Evolutionary conservation across 1,140 invertebrate species (phyloP).

Genomic region (Nasonia longicornis): DNA sequence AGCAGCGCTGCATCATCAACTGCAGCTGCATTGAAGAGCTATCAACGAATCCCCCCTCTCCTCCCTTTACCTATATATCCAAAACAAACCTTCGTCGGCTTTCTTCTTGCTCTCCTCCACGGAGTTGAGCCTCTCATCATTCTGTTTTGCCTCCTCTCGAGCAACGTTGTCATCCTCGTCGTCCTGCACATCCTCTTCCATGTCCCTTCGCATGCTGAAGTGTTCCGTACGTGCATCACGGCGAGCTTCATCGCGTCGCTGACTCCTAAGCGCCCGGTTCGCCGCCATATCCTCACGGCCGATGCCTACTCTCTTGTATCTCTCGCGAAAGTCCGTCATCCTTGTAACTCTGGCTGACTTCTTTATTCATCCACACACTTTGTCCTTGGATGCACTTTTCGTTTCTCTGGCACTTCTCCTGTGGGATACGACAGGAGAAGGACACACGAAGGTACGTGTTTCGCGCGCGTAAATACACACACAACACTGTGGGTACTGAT

Average conservation of each 20-base stretch:
- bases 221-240: constrained; percentile 16
- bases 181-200: not conserved
- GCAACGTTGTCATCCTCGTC: not conserved
- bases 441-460: not conserved
- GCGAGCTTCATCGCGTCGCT: constrained; percentile 28
- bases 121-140: not conserved
- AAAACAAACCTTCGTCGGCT: constrained; percentile 15
- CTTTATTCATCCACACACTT: not conserved
- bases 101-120: not conserved
- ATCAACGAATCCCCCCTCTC: no score
- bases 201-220: not conserved
- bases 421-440: not conserved
- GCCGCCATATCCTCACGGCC: constrained; percentile 18
- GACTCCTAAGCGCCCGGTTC: constrained; percentile 37
- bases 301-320: constrained; percentile 36
- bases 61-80: no score
- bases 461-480: not conserved
- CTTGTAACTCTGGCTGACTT: not conserved
- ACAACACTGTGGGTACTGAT: not conserved
- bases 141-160: not conserved
- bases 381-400: not conserved
- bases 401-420: not conserved
- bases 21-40: no score
- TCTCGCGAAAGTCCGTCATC: constrained; percentile 41
- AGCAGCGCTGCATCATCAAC: no score